A percentile compares a stretch with the other conserved stretches of the same genome.
phyloP scores from a whole-genome alignment of 2,888 invertebrate genomes.

The Prostheceraeus crozeri region DNA sequence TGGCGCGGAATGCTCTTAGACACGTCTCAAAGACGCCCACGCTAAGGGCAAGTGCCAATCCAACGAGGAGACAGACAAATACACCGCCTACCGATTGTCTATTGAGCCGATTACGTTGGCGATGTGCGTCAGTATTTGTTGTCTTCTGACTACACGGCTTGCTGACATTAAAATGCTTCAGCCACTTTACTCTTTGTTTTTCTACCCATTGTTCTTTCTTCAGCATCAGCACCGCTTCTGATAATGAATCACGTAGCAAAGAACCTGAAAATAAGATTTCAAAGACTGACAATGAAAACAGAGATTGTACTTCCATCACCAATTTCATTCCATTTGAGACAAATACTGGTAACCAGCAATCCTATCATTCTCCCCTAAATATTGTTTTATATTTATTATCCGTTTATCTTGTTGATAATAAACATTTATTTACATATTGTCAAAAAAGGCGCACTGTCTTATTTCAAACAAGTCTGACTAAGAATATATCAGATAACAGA shows the following conservation, averaged over 20 bases:
- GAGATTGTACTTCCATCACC: neutral
- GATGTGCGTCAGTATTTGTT: constrained; percentile 24
- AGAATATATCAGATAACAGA: too few relatives aligned
- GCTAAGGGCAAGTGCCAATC: constrained; percentile 15
- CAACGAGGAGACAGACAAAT: constrained; percentile 32
- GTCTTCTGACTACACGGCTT: constrained; percentile 29
- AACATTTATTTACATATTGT: too few relatives aligned
- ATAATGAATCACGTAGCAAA: constrained; percentile 28
- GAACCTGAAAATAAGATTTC: constrained; percentile 14
- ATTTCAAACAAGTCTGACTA: too few relatives aligned
- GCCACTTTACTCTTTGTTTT: constrained; percentile 19
- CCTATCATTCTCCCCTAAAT: too few relatives aligned
- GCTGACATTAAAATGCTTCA: constrained; percentile 22
- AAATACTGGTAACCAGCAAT: too few relatives aligned
- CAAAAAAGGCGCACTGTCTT: too few relatives aligned
- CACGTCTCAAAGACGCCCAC: constrained; percentile 31
- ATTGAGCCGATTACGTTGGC: constrained; percentile 29
- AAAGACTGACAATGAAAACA: neutral
- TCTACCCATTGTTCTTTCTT: constrained; percentile 32
- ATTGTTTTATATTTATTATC: too few relatives aligned
- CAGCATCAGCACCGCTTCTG: constrained; percentile 28
- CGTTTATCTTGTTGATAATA: too few relatives aligned
- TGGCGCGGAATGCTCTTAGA: neutral
- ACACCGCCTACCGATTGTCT: constrained; percentile 34
- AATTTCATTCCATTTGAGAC: neutral